phyloP scores from a whole-genome alignment of 2,113 vertebrate species.

The Dermatemys mawii region DNA sequence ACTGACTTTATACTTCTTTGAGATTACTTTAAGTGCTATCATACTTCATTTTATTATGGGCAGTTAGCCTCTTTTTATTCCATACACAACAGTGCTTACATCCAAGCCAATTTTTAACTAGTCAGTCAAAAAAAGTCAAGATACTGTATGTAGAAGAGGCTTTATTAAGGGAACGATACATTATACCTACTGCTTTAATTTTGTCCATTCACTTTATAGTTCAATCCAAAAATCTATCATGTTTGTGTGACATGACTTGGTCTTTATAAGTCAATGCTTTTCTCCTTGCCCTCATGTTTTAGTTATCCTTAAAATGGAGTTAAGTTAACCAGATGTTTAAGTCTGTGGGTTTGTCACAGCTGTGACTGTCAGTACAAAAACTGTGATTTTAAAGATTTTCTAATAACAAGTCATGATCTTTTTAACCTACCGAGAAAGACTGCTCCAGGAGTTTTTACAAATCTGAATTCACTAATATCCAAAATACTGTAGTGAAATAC shows the following conservation, averaged over 20 bases:
- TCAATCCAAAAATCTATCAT: not conserved
- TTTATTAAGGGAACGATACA: not conserved
- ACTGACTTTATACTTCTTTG: constrained; percentile 23
- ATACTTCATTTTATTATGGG: constrained; percentile 30
- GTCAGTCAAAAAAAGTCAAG: constrained; percentile 1
- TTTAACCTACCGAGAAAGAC: not conserved
- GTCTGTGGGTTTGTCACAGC: not conserved
- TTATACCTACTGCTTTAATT: not conserved
- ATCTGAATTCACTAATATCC: not conserved
- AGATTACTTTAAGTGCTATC: constrained; percentile 25
- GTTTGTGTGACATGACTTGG: not conserved
- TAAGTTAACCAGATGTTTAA: not conserved
- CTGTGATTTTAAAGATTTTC: not conserved
- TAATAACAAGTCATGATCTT: not conserved
- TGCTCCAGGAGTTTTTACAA: not conserved
- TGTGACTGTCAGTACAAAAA: constrained; percentile 18
- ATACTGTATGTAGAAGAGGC: fast-evolving
- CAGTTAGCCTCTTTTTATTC: not conserved
- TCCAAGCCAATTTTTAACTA: not conserved
- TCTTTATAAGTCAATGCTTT: not conserved
- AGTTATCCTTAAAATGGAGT: not conserved
- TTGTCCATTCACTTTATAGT: constrained; percentile 7
- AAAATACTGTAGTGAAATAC: not conserved
- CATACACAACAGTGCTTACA: not conserved
- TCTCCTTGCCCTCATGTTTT: not conserved